phyloP scores from a whole-genome alignment of 2,113 vertebrate genomes.

The Equus quagga region DNA sequence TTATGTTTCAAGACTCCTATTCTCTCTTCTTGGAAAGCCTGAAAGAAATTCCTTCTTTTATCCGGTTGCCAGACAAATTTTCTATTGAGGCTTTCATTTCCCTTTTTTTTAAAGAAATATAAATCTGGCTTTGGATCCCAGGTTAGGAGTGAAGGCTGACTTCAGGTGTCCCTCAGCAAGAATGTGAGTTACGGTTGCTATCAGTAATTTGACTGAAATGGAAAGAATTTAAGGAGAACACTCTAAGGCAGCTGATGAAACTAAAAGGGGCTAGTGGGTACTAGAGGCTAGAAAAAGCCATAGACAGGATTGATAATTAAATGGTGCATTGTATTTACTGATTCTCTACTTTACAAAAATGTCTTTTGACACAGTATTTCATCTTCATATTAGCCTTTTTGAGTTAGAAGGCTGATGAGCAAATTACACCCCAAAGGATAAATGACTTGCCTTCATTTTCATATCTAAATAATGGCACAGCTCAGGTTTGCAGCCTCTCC shows the following conservation, averaged over 20 bases:
- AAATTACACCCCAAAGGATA: conserved; percentile 37
- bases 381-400: conserved; percentile 58
- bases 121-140: conserved; percentile 65
- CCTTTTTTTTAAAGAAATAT: conserved; percentile 63
- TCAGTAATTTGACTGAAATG: conserved; percentile 44
- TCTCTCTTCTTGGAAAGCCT: conserved; percentile 77
- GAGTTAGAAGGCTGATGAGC: neutral
- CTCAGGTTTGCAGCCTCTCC: neutral
- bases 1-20: conserved; percentile 79
- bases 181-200: conserved; percentile 14
- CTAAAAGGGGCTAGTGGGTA: conserved; percentile 37
- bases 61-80: conserved; percentile 78
- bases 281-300: conserved; percentile 9
- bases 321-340: conserved; percentile 26
- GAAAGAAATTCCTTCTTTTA: conserved; percentile 80
- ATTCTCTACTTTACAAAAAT: conserved; percentile 52
- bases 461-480: conserved; percentile 6
- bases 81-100: conserved; percentile 74
- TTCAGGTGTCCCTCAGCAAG: conserved; percentile 56
- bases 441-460: conserved; percentile 48
- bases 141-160: conserved; percentile 48
- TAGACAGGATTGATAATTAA: conserved; percentile 48
- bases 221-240: conserved; percentile 48
- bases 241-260: conserved; percentile 39
- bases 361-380: conserved; percentile 54